phyloP scores from a whole-genome alignment of 1,140 invertebrate species.

The Atta colombica region DNA sequence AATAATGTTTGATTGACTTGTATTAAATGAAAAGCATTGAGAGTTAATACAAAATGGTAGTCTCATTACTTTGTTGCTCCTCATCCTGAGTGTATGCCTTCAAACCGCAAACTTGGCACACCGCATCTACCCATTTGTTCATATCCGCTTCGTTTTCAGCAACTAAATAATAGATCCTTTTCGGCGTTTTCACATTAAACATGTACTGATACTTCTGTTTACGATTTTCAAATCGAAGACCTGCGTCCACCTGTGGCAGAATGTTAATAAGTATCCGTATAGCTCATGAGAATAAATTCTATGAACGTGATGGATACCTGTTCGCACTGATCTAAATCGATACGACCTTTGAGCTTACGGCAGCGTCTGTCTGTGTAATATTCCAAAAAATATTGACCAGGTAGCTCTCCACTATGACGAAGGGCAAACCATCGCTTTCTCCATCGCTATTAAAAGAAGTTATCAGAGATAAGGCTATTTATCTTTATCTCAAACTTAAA shows the following conservation, averaged over 20 bases:
- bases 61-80: conserved; percentile 85
- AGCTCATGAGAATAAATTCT: not conserved
- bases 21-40: not conserved
- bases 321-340: conserved; percentile 98
- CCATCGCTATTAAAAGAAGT: conserved; percentile 92
- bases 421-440: conserved; percentile 97
- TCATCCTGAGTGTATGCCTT: conserved; percentile 93
- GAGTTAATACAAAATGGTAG: not conserved
- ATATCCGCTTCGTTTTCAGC: conserved; percentile 96
- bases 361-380: conserved; percentile 96
- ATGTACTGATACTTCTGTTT: conserved; percentile 94
- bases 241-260: conserved; percentile 91
- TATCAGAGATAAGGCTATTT: conserved; percentile 11
- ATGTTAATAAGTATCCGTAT: conserved; percentile 30
- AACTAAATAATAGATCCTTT: conserved; percentile 96
- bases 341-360: conserved; percentile 95
- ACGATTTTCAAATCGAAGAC: conserved; percentile 92
- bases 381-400: conserved; percentile 96
- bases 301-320: conserved; percentile 89
- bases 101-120: conserved; percentile 96
- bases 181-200: conserved; percentile 96
- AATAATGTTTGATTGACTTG: too few species aligned
- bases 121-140: conserved; percentile 97
- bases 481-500: not conserved
- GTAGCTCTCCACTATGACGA: conserved; percentile 95